A percentile compares a stretch with the other conserved stretches of the same genome.
Conservation (phyloP, 2,113 vertebrate species). For the Muntiacus muntjak region DNA sequence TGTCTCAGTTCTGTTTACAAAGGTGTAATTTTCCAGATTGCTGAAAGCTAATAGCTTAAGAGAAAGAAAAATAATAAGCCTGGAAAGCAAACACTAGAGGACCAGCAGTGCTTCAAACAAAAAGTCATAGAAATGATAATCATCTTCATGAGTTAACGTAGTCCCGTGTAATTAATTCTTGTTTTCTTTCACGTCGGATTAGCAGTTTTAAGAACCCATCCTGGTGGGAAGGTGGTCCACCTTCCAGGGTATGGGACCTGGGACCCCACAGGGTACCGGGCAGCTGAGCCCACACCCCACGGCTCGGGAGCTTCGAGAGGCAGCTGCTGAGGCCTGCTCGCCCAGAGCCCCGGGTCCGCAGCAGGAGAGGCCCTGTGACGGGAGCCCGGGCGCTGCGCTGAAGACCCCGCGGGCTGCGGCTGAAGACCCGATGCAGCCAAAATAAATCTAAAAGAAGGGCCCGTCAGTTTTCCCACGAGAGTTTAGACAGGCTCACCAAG, state of each 20-base stretch:
- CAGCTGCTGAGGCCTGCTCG: neutral
- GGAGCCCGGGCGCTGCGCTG: fast-evolving
- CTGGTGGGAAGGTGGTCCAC: neutral
- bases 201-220: neutral
- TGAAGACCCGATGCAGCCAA: neutral
- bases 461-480: neutral
- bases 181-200: neutral
- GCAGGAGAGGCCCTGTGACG: neutral
- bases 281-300: neutral
- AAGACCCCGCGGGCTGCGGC: fast-evolving
- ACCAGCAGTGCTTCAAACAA: neutral
- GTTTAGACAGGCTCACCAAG: neutral
- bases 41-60: neutral
- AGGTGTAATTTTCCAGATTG: neutral
- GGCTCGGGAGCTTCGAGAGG: fast-evolving
- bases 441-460: neutral
- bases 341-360: neutral
- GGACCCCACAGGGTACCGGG: neutral
- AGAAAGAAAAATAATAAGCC: neutral
- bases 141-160: neutral
- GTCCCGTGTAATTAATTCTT: neutral
- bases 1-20: neutral
- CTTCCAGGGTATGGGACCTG: too few relatives aligned
- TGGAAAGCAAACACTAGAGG: neutral
- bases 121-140: neutral